phyloP scores from a whole-genome alignment of 2,797 vertebrate species.

The Molossus alvarezi region DNA sequence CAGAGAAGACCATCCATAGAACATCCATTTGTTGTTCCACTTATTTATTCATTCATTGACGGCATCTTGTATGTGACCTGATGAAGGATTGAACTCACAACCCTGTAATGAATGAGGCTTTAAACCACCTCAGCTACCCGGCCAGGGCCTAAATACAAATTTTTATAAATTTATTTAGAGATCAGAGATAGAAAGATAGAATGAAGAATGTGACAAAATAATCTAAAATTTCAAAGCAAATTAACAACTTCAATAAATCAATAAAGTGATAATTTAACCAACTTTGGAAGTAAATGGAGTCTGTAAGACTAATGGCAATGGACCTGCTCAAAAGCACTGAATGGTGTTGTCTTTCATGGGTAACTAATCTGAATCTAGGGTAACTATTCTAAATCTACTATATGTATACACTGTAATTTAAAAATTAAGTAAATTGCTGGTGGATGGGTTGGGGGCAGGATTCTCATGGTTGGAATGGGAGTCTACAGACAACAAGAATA shows the following conservation, averaged over 20 bases:
- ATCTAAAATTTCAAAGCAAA: not conserved
- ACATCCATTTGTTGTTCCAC: not conserved
- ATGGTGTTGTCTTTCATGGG: accelerated
- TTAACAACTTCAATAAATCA: no score
- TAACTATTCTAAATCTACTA: not conserved
- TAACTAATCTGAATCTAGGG: not conserved
- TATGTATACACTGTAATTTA: not conserved
- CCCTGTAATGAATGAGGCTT: not conserved
- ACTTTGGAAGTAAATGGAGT: not conserved
- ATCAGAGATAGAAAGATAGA: not conserved
- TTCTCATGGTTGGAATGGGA: not conserved
- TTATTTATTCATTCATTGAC: not conserved
- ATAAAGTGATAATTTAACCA: not conserved
- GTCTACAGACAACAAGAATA: not conserved
- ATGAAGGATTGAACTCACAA: not conserved
- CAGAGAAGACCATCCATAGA: not conserved
- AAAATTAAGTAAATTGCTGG: not conserved
- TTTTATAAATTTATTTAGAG: not conserved
- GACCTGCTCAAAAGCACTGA: not conserved
- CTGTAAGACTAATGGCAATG: not conserved
- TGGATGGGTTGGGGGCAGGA: no score
- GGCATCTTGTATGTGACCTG: not conserved
- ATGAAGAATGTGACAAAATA: not conserved
- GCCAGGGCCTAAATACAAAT: not conserved
- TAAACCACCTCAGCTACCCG: not conserved